phyloP scores from a whole-genome alignment of 2,888 invertebrate species.

The Rhorus exstirpatorius region DNA sequence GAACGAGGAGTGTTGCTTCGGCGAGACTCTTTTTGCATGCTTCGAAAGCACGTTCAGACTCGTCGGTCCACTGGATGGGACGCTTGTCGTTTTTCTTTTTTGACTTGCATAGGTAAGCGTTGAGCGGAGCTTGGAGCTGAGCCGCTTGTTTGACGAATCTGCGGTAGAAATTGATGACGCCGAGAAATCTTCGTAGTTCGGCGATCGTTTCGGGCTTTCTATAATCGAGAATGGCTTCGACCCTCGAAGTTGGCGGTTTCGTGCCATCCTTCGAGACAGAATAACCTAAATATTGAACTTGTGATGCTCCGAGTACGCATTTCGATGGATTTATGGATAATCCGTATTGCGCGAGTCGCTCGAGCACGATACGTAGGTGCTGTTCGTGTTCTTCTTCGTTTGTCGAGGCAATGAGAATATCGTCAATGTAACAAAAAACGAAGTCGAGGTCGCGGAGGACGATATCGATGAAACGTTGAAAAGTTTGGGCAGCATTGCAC shows the following conservation, averaged over 20 bases:
- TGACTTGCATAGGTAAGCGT: slow-evolving; percentile 69
- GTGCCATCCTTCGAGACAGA: slow-evolving; percentile 75
- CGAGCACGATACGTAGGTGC: slow-evolving; percentile 66
- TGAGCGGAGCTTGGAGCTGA: slow-evolving; percentile 79
- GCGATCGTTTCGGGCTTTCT: slow-evolving; percentile 76
- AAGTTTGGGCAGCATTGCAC: too few species aligned
- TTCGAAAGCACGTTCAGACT: slow-evolving; percentile 45
- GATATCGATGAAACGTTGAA: too few species aligned
- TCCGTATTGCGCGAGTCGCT: slow-evolving; percentile 58
- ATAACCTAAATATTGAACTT: slow-evolving; percentile 78
- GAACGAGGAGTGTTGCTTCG: too few species aligned
- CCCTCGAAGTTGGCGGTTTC: slow-evolving; percentile 78
- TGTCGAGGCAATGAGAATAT: too few species aligned
- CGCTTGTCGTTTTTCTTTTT: too few species aligned
- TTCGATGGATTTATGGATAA: slow-evolving; percentile 75
- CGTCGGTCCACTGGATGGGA: too few species aligned
- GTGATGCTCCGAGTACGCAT: slow-evolving; percentile 75
- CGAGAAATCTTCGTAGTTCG: too few species aligned
- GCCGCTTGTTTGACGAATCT: slow-evolving; percentile 80
- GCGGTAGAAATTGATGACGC: too few species aligned
- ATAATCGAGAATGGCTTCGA: slow-evolving; percentile 76
- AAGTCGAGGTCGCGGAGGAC: too few species aligned
- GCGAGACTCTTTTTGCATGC: too few species aligned
- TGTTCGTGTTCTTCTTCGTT: slow-evolving; percentile 68
- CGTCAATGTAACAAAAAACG: slow-evolving; percentile 69